Evolutionary conservation across 2,113 vertebrate species (phyloP).

Genomic region (Poecile atricapillus): DNA sequence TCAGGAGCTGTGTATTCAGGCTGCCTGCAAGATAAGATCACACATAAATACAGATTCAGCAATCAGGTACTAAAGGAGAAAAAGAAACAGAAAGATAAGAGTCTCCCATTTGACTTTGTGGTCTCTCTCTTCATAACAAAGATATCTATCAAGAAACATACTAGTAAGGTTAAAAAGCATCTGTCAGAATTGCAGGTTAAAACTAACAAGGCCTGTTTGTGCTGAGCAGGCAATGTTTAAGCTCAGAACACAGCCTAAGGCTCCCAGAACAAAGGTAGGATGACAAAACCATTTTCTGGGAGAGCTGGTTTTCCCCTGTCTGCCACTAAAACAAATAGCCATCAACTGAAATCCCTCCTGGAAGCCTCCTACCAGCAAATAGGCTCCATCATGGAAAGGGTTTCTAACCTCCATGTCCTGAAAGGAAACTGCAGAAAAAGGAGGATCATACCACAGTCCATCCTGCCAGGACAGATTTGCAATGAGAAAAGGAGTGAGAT

Average conservation of each 20-base stretch:
- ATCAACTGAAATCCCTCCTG: not conserved
- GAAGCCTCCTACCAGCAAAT: not conserved
- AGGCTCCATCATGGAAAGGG: not conserved
- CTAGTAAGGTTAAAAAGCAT: not conserved
- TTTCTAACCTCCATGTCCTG: not conserved
- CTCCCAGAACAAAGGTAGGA: not conserved
- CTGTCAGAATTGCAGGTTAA: not conserved
- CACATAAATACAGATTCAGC: not conserved
- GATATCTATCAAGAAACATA: not conserved
- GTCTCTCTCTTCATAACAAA: not conserved
- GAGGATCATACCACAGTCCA: not conserved
- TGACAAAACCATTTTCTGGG: not conserved
- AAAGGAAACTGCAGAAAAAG: not conserved
- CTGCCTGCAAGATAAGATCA: not conserved
- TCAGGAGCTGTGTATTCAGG: not conserved
- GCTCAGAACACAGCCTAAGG: not conserved
- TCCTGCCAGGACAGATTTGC: not conserved
- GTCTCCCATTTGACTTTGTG: constrained; percentile 22
- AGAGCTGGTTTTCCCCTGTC: not conserved
- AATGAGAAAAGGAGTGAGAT: not conserved
- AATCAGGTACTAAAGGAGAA: not conserved
- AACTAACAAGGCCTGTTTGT: not conserved
- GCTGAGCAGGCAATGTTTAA: not conserved
- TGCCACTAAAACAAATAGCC: not conserved
- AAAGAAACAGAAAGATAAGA: not conserved